Percentiles rank a stretch among this genome's conserved stretches.
Conservation (phyloP, 2,888 invertebrate genomes). For the Nineta flava region DNA sequence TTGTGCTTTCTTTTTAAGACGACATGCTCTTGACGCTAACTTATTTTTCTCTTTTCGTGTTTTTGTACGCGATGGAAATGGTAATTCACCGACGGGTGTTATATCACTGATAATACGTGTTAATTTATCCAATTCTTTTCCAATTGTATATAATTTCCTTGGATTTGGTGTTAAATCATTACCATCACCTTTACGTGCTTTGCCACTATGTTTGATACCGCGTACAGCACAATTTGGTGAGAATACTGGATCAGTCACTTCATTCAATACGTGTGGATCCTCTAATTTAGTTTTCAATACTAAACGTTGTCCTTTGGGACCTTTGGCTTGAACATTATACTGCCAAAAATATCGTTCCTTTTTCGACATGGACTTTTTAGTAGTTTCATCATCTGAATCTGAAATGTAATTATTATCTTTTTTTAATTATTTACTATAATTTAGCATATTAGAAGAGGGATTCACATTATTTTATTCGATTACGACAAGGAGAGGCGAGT, state of each 20-base stretch:
- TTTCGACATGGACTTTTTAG: slow-evolving; percentile 27
- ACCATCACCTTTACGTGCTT: slow-evolving; percentile 91
- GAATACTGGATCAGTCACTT: slow-evolving; percentile 91
- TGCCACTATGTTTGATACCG: slow-evolving; percentile 73
- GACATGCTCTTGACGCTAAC: slow-evolving; percentile 88
- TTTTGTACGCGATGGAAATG: slow-evolving; percentile 74
- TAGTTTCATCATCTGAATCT: slow-evolving; percentile 49
- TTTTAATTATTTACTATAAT: too few species aligned
- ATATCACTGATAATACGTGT: slow-evolving; percentile 87
- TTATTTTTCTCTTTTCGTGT: slow-evolving; percentile 98
- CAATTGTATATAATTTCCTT: slow-evolving; percentile 76
- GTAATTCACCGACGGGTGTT: slow-evolving; percentile 87
- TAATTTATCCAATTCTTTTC: slow-evolving; percentile 80
- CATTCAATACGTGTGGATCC: slow-evolving; percentile 83
- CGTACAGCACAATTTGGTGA: slow-evolving; percentile 81
- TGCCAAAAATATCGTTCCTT: slow-evolving; percentile 93
- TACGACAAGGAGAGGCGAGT: too few species aligned
- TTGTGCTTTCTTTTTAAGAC: slow-evolving; percentile 96
- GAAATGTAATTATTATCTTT: slow-evolving; percentile 13
- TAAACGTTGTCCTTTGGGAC: slow-evolving; percentile 86
- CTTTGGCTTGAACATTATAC: slow-evolving; percentile 96
- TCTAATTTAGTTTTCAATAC: slow-evolving; percentile 70
- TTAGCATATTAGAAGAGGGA: too few species aligned
- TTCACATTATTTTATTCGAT: too few species aligned
- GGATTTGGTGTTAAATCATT: slow-evolving; percentile 95